Conservation (phyloP, 2,888 invertebrate species). For the Drosophila percnosoma region DNA sequence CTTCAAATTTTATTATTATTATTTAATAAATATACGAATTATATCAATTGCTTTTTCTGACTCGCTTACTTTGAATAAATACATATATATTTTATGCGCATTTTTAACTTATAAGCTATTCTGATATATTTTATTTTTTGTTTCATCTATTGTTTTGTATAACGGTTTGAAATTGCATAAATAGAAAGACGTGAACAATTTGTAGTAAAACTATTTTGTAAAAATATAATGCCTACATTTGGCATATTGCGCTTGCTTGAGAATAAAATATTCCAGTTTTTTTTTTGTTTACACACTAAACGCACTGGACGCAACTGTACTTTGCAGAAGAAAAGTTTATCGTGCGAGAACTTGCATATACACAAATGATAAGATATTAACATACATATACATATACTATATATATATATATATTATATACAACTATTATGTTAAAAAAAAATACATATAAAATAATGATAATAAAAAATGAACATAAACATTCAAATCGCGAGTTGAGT, state of each 20-base stretch:
- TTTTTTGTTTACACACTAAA: constrained; percentile 15
- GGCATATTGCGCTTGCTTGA: constrained; percentile 16
- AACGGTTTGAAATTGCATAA: constrained; percentile 33
- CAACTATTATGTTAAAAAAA: constrained; percentile 71
- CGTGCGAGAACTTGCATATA: constrained; percentile 38
- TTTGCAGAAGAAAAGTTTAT: constrained; percentile 28
- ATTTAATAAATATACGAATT: constrained; percentile 26
- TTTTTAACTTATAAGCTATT: constrained; percentile 41
- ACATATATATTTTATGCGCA: constrained; percentile 54
- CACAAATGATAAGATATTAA: constrained; percentile 51
- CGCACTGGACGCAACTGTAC: constrained; percentile 36
- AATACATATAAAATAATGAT: constrained; percentile 47
- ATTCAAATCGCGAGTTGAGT: neutral
- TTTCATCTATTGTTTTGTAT: constrained; percentile 28
- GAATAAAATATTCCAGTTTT: constrained; percentile 23
- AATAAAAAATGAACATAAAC: constrained; percentile 25
- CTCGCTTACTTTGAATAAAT: constrained; percentile 55
- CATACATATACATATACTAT: constrained; percentile 43
- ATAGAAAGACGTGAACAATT: constrained; percentile 7
- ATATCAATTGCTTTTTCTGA: constrained; percentile 26
- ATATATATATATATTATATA: constrained; percentile 50
- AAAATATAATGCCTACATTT: constrained; percentile 24
- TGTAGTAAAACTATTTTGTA: constrained; percentile 21
- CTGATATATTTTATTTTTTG: constrained; percentile 8
- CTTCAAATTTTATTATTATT: constrained; percentile 41